A percentile compares a stretch with the other conserved stretches of the same genome.
Conservation (phyloP, 2,797 vertebrate genomes). For the Siniperca scherzeri region DNA sequence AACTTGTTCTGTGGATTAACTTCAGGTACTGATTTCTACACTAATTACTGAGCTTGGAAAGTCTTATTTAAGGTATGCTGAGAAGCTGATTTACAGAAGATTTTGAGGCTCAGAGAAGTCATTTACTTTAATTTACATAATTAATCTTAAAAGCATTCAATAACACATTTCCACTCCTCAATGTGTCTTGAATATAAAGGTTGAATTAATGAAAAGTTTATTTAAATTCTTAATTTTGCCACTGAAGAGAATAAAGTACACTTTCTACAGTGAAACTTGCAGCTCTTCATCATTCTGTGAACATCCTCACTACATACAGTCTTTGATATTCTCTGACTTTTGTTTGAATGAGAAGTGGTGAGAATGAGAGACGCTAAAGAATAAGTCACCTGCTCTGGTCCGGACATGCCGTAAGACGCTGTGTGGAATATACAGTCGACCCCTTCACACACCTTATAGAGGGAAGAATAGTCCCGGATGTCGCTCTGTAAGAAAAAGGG, state of each 20-base stretch:
- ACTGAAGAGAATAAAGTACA: not conserved
- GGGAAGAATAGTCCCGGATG: slow-evolving; percentile 89
- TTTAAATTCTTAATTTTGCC: not conserved
- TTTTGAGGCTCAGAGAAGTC: not conserved
- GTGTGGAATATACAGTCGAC: slow-evolving; percentile 93
- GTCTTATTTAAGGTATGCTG: not conserved
- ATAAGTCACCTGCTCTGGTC: slow-evolving; percentile 90
- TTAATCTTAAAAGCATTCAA: not conserved
- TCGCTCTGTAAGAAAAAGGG: slow-evolving; percentile 86
- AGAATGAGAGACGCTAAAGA: not conserved
- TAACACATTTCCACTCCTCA: too few relatives aligned
- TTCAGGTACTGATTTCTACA: not conserved
- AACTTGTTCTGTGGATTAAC: not conserved
- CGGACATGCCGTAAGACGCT: slow-evolving; percentile 94
- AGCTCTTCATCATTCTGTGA: not conserved
- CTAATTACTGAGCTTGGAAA: not conserved
- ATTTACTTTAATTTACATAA: not conserved
- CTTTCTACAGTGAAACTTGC: not conserved
- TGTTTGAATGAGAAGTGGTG: not conserved
- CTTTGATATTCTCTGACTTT: not conserved
- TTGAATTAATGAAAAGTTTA: not conserved
- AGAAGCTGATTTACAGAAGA: not conserved
- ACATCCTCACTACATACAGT: not conserved
- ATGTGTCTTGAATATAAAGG: not conserved
- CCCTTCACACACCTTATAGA: slow-evolving; percentile 89